Conservation (phyloP, 2,113 vertebrate genomes). For the Arizona elegans region DNA sequence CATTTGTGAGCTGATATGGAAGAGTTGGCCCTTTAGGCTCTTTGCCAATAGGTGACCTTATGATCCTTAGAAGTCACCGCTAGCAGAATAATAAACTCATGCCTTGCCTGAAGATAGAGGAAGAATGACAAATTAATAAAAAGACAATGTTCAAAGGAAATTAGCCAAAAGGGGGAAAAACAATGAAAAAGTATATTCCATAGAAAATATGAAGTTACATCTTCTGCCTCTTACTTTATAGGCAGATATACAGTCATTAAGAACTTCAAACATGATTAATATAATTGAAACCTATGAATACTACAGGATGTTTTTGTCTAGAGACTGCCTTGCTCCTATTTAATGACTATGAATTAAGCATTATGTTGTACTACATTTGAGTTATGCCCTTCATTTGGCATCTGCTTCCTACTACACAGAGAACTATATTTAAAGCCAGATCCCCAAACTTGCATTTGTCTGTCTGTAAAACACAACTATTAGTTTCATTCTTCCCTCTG, state of each 20-base stretch:
- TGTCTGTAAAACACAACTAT: not conserved
- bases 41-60: not conserved
- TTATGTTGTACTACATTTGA: not conserved
- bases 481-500: not conserved
- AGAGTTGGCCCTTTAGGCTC: not conserved
- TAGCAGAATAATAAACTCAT: not conserved
- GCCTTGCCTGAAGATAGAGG: not conserved
- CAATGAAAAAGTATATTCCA: not conserved
- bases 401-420: not conserved
- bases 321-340: not conserved
- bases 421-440: not conserved
- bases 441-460: not conserved
- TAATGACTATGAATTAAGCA: not conserved
- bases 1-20: not conserved
- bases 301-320: not conserved
- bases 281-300: not conserved
- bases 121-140: not conserved
- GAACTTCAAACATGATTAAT: fast-evolving
- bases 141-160: not conserved
- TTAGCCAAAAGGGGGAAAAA: not conserved
- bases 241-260: not conserved
- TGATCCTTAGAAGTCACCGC: not conserved
- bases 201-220: not conserved
- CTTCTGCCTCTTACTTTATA: not conserved
- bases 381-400: not conserved